Evolutionary conservation across 2,888 invertebrate genomes (phyloP), one percentile per base, ranked within the genome.

Genomic region (Diplazon laetatorius): DNA sequence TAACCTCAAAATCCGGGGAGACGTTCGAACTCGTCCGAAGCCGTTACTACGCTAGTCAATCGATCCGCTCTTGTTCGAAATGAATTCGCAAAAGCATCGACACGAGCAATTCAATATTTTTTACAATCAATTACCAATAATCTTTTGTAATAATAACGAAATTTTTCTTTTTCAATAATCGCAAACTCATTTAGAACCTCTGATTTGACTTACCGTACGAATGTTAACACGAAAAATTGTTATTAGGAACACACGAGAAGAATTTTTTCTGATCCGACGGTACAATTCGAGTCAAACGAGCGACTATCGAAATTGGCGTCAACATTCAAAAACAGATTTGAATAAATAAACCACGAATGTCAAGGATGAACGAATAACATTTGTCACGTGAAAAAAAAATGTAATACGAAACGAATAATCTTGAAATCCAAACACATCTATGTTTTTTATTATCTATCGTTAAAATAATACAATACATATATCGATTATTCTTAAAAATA

Each of bases 371-470:
- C 18, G 37, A 59, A 12, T 39, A 0, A 39, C 6, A 62, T 35
- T n/a, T n/a, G n/a, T n/a, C n/a, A n/a, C n/a, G n/a, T n/a, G n/a
- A n/a, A n/a, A n/a, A n/a, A n/a, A n/a, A 22, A 65, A 48, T 39
- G 66, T 57, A 42, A 22, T 48, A 8, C 55, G 16, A 59, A 74
- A 55, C 59, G 66, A 69, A 65, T 77, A 80, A 70, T 84, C 83
- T 87, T 86, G 84, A 88, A 89, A 87, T 87, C 85, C 87, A 89
- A 89, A 89, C 87, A 89, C 89, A 89, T 88, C 84, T 88, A 87
- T 30, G n/a, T n/a, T n/a, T n/a, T 87, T 87, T 86, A 87, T 87
- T 82, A 87, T 80, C 84, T 88, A 87, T 85, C 76, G 85, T 85
- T 84, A 82, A 86, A 87, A 85, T 87, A 86, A 86, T 88, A 87